Conservation (phyloP, 2,888 invertebrate genomes). For the Sycophila texana region DNA sequence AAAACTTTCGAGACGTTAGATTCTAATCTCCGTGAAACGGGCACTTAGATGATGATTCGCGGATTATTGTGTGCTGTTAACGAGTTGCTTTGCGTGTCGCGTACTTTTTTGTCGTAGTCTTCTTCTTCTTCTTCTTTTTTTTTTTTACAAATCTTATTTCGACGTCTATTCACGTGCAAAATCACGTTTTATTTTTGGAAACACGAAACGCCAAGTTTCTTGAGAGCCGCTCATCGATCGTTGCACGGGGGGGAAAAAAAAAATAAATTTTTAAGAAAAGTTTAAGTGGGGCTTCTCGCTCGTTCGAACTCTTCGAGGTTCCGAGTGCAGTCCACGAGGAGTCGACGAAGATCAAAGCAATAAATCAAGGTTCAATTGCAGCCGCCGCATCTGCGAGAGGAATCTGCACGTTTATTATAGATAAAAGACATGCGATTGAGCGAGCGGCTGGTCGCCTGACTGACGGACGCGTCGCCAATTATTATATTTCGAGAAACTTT, state of each 20-base stretch:
- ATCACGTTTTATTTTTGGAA: background rate
- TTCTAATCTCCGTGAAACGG: background rate
- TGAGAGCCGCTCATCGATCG: background rate
- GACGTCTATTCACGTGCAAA: background rate
- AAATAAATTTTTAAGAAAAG: background rate
- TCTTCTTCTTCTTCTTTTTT: no score
- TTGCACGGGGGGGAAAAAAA: background rate
- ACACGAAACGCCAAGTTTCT: background rate
- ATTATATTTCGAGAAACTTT: background rate
- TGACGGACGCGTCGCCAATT: constrained; percentile 4
- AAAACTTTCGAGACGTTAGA: no score
- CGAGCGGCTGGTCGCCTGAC: constrained; percentile 14
- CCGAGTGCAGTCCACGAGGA: background rate
- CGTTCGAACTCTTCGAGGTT: background rate
- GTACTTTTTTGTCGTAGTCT: no score
- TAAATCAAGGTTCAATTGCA: constrained; percentile 31
- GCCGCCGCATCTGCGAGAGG: background rate
- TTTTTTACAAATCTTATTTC: no score
- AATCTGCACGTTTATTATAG: constrained; percentile 12
- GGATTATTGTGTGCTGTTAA: background rate
- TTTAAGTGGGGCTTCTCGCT: no score
- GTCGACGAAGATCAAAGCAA: constrained; percentile 24
- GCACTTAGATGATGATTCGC: background rate
- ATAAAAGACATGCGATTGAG: constrained; percentile 33
- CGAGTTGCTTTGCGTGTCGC: background rate